A percentile compares a stretch with the other conserved stretches of the same genome.
phyloP scores from a whole-genome alignment of 2,888 invertebrate species.

The Amiota mariae region DNA sequence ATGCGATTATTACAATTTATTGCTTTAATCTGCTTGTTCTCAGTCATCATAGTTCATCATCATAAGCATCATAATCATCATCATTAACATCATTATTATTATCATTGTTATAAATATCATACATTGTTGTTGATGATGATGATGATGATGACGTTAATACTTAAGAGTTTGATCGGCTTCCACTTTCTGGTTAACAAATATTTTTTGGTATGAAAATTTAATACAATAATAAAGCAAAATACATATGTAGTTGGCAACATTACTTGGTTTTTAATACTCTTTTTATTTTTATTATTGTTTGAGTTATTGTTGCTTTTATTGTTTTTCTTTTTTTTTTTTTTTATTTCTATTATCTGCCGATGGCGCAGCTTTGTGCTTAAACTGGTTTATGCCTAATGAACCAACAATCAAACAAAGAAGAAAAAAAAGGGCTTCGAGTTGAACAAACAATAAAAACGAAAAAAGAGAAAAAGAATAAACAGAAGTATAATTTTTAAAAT shows the following conservation, averaged over 20 bases:
- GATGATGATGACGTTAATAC: not conserved
- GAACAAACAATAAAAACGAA: too few relatives aligned
- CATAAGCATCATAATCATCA: not conserved
- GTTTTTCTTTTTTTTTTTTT: too few relatives aligned
- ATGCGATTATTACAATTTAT: conserved; percentile 21
- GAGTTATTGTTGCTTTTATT: too few relatives aligned
- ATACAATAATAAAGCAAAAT: not conserved
- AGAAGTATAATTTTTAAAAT: too few relatives aligned
- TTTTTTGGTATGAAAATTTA: not conserved
- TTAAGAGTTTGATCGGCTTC: not conserved
- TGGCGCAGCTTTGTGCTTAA: too few relatives aligned
- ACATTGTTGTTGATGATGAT: not conserved
- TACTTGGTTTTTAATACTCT: not conserved
- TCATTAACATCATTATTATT: not conserved
- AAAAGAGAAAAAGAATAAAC: too few relatives aligned
- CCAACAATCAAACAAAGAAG: too few relatives aligned
- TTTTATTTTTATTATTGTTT: too few relatives aligned
- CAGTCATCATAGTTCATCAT: not conserved
- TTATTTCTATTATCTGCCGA: too few relatives aligned
- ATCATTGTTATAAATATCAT: not conserved
- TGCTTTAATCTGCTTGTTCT: conserved; percentile 8
- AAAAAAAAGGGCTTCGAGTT: too few relatives aligned
- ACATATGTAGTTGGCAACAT: not conserved
- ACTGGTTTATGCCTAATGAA: too few relatives aligned
- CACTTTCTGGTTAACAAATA: not conserved